Evolutionary conservation across 1,140 invertebrate genomes (phyloP).

Genomic region (Tetramorium simillimum): DNA sequence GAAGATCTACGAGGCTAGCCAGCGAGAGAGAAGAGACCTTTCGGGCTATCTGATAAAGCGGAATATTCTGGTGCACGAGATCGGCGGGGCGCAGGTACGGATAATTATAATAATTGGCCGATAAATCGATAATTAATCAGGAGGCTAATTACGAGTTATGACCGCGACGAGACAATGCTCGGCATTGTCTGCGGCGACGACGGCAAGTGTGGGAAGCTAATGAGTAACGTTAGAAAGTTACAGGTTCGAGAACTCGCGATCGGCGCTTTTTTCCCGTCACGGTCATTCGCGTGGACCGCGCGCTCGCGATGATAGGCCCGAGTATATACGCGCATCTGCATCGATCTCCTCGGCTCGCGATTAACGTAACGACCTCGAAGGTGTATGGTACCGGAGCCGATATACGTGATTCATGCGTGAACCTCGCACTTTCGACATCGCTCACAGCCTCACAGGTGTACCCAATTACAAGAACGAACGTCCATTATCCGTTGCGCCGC

Average conservation of each 20-base stretch:
- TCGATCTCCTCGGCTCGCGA: conserved; percentile 64
- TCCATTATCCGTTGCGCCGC: conserved; percentile 61
- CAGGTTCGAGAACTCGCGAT: conserved; percentile 71
- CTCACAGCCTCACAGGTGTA: conserved; percentile 68
- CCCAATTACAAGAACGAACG: conserved; percentile 67
- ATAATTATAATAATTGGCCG: conserved; percentile 83
- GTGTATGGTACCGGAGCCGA: conserved; percentile 50
- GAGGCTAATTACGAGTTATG: conserved; percentile 84
- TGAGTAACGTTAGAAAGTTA: conserved; percentile 80
- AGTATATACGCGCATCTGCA: conserved; percentile 55
- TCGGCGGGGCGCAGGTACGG: conserved; percentile 41
- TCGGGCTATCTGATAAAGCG: conserved; percentile 74
- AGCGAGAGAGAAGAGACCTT: conserved; percentile 64
- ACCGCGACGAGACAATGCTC: conserved; percentile 78
- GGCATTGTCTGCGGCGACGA: conserved; percentile 66
- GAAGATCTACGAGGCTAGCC: conserved; percentile 26
- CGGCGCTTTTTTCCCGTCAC: conserved; percentile 24
- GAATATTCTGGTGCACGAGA: conserved; percentile 69
- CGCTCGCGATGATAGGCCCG: conserved; percentile 55
- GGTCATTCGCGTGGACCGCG: not conserved
- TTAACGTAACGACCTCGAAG: conserved; percentile 71
- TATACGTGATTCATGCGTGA: conserved; percentile 72
- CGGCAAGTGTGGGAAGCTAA: conserved; percentile 82
- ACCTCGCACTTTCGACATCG: conserved; percentile 74
- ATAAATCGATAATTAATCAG: conserved; percentile 85